Base-by-base conservation (phyloP, 2,888 invertebrate genomes). In the Napeogenes inachia region DNA sequence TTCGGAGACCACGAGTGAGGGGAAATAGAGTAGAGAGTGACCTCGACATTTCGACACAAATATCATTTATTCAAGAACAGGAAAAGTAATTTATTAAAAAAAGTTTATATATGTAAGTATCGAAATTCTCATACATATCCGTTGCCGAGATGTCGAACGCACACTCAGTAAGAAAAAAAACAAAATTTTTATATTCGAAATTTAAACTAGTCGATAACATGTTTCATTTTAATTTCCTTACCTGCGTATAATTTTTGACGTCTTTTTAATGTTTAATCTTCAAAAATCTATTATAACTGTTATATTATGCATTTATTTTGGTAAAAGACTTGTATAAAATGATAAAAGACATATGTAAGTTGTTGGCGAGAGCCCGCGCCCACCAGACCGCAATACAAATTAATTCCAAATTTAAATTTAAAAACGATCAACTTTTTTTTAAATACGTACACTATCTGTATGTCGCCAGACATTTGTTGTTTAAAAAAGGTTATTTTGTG, bases 171-270 rank as follows among this genome's bases (percentile, higher is more conserved):
- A 76, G 75, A 79, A 81, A 78, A 75, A 77, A 78, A 80, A 67
- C 70, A 79, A 81, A 83, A 85, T 79, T 86, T 87, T 89, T 89
- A 89, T 89, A 89, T 87, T 88, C 86, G 80, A 88, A 88, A 85
- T 87, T 87, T 84, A 82, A 85, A 82, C 79, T 89, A 89, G 88
- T 88, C 87, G 86, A 85, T 88, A 88, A 82, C 85, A 85, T 83
- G 78, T 81, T 78, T 81, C 80, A 79, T 77, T 73, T 68, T 85
- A 81, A 71, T 71, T 82, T 84, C 83, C 71, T 72, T 80, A 82
- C 84, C 79, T 81, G 77, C 81, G 81, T 80, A 83, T 87, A 80
- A 84, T 86, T 87, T 87, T 84, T 79, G 82, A 87, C 74, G 81
- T 85, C 78, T 86, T 85, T 86, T 85, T 83, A 84, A 85, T 82